Percentiles rank a stretch among this genome's conserved stretches.
These are phyloP conservation scores for Xiphorhynchus erythropygius DNA, from an alignment of 2,797 vertebrate species.

Conservation along the genomic window DNA sequence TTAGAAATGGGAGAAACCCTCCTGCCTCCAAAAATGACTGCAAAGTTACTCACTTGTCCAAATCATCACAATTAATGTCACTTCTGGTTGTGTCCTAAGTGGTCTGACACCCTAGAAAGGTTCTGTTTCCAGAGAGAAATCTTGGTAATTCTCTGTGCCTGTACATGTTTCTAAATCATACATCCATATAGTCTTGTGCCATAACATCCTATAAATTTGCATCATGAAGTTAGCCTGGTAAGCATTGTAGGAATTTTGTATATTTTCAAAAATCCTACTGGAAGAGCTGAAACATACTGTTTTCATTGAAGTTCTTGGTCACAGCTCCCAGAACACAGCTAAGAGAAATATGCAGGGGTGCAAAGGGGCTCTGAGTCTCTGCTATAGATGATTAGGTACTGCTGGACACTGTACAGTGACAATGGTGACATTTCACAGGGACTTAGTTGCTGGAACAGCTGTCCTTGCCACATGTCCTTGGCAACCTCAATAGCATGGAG, in stretches of 20 bases:
- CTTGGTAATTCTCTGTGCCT: not conserved
- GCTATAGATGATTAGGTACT: not conserved
- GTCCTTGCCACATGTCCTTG: not conserved
- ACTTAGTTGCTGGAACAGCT: not conserved
- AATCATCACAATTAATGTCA: not conserved
- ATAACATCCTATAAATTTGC: not conserved
- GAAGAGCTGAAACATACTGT: not conserved
- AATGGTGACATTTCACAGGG: not conserved
- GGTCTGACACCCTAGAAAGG: not conserved
- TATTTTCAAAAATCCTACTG: not conserved
- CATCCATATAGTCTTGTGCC: not conserved
- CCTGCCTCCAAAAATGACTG: not conserved
- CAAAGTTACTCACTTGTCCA: not conserved
- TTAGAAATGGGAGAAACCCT: not conserved
- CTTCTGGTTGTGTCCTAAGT: not conserved
- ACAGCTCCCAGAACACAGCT: not conserved
- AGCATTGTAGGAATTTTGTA: not conserved
- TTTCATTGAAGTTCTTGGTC: not conserved
- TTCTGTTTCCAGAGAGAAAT: not conserved
- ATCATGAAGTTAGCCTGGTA: not conserved
- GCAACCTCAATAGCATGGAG: not conserved
- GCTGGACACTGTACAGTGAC: not conserved
- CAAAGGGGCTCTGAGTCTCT: not conserved
- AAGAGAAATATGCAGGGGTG: not conserved
- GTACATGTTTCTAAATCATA: not conserved